Evolutionary conservation across 1,140 invertebrate species (phyloP).

Genomic region (Calliphora vicina): DNA sequence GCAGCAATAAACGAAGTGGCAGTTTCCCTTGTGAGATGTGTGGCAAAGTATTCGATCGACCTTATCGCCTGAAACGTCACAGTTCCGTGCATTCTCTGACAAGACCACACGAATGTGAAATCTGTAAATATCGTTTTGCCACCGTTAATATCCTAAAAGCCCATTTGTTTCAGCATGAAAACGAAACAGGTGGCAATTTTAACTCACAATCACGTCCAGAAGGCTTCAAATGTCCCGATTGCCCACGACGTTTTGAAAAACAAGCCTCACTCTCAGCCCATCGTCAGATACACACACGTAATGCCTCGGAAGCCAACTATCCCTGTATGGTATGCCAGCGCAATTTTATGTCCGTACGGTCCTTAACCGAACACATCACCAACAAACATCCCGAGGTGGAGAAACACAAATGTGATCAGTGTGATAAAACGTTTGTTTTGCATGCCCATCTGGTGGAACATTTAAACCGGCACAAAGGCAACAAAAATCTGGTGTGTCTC

Average conservation of each 20-base stretch:
- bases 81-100: constrained; percentile 67
- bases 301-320: constrained; percentile 50
- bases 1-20: constrained; percentile 23
- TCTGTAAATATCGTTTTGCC: constrained; percentile 68
- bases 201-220: constrained; percentile 12
- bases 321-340: constrained; percentile 64
- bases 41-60: constrained; percentile 45
- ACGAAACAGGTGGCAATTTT: neutral
- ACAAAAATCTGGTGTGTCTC: neutral
- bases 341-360: constrained; percentile 46
- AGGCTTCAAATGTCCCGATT: constrained; percentile 45
- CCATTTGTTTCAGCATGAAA: constrained; percentile 26
- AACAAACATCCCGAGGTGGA: constrained; percentile 24
- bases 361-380: constrained; percentile 24
- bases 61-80: constrained; percentile 59
- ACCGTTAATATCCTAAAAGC: constrained; percentile 60
- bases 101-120: constrained; percentile 67
- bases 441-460: constrained; percentile 32
- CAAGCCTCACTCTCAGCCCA: constrained; percentile 48
- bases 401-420: constrained; percentile 32
- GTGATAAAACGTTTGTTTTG: constrained; percentile 23
- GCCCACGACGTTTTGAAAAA: constrained; percentile 46
- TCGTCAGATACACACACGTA: constrained; percentile 33
- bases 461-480: constrained; percentile 36
- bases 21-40: constrained; percentile 41